Evolutionary conservation across 2,888 invertebrate genomes (phyloP).

Genomic region (Caenorhabditis doughertyi): DNA sequence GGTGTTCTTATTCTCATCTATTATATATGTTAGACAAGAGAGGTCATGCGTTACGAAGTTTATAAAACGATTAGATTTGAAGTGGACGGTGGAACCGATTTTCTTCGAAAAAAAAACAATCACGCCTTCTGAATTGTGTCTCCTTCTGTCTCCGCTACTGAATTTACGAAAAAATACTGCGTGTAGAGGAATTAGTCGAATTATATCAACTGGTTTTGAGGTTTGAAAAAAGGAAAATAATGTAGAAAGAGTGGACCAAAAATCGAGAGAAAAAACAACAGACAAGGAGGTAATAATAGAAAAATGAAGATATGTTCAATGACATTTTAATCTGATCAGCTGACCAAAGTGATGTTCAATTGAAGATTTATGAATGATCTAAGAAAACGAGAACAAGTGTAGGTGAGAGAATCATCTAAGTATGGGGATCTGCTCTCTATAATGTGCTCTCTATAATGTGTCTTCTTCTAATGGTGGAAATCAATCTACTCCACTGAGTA

Average conservation of each 20-base stretch:
- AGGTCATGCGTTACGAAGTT: conserved; percentile 37
- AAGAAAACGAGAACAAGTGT: not conserved
- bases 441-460: too few relatives aligned
- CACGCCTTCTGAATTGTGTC: conserved; percentile 27
- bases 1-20: conserved; percentile 1
- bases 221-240: conserved; percentile 17
- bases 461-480: too few relatives aligned
- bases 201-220: conserved; percentile 54
- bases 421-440: too few relatives aligned
- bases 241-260: conserved; percentile 32
- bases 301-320: conserved; percentile 24
- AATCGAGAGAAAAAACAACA: conserved; percentile 20
- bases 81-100: conserved; percentile 45
- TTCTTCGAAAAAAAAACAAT: conserved; percentile 31
- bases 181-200: conserved; percentile 40
- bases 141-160: conserved; percentile 23
- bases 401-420: too few relatives aligned
- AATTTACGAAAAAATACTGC: conserved; percentile 9
- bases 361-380: not conserved
- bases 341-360: conserved; percentile 5
- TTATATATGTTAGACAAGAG: conserved; percentile 18
- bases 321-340: conserved; percentile 21
- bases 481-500: too few relatives aligned
- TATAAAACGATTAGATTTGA: conserved; percentile 38
- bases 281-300: conserved; percentile 20